Evolutionary conservation across 2,113 vertebrate species (phyloP), one percentile per base, ranked within the genome.

Genomic region (Rhizomys pruinosus): DNA sequence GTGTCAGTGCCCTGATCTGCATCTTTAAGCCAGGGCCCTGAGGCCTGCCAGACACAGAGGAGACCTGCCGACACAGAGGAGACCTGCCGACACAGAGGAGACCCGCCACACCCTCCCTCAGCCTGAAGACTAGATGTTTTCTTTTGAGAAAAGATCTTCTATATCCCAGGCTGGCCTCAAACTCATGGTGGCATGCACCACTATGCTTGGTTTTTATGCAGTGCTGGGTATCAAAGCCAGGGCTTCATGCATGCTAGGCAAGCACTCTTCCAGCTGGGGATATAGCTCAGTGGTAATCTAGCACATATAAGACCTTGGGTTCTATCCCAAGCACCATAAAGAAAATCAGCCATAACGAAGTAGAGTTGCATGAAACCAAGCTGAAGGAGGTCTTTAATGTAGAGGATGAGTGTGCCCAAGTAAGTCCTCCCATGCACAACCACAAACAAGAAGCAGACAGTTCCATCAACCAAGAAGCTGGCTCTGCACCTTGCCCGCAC

Each of bases 401-500:
- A 7, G 37, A 6, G 23, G 52, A 32, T 44, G 68, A 61, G 32
- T 23, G 1, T 57, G 25, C 32, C 22, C 37, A 10, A 55, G 17
- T 3, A 5, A n/a, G 29, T 11, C 3, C 12, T 25, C 34, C 11
- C 15, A 17, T 37, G 22, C 22, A 59, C 55, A 5, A 16, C 32
- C 42, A 34, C 66, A 63, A 68, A 2, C 47, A 34, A 9, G 64
- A 16, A 1, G 2, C 1, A 77, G 25, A 29, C 6, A 1, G 42
- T 5, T 22, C 22, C 47, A 2, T 44, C 0, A 0, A 19, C 44
- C 42, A 20, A 66, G 44, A 12, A 22, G 34, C 23, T 8, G 1
- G 27, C 20, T n/a, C 84, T 16, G 63, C 29, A 6, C 2, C 34
- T 13, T n/a, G 61, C 13, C 13, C 7, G 1, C 16, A 5, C 25